Evolutionary conservation across 2,888 invertebrate species (phyloP), one percentile per base, ranked within the genome.

Genomic region (Drosophila niveifrons): DNA sequence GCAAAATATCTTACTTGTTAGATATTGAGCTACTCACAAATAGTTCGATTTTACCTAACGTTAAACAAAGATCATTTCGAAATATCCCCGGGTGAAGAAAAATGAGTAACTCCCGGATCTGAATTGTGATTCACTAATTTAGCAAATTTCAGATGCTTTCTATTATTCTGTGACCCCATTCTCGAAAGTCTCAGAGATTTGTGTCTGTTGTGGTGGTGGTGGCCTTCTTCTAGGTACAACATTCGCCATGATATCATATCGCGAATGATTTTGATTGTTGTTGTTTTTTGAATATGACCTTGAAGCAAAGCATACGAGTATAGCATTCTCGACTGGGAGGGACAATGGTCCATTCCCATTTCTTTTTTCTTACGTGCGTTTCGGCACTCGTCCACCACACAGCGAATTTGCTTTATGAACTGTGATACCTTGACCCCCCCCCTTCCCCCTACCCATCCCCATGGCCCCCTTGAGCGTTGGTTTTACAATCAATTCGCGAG

Each of bases 331-430:
- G 43, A 48, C 9, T 9, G 31, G 31, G 31, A 10, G 31, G 31
- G 31, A 2, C 39, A 41, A 41, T 41, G 39, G 39, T 13, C 39
- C 36, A 36, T 23, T 23, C 4, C 48, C 43, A 55, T 47, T 75
- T 58, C 15, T 46, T 57, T 1, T 4, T 18, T n/a, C 28, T 36
- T 72, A 72, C 77, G 72, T 76, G 74, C 46, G 31, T 31, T 62
- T 58, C 18, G 61, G 50, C 77, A 74, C 46, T 72, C 58, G 58
- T 55, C 53, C 66, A 56, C 53, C 66, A 56, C 36, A 36, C 11
- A n/a, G 36, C 36, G 36, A 36, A 36, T 36, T 36, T 36, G n/a
- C 3, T 36, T 50, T 58, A 50, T 44, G 18, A 31, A n/a, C 23
- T 50, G 18, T 53, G 18, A 41, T 18, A 28, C 34, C 50, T 9